These are phyloP conservation scores for Gouania willdenowi DNA, from an alignment of 2,797 vertebrate genomes.

Conservation along the genomic window DNA sequence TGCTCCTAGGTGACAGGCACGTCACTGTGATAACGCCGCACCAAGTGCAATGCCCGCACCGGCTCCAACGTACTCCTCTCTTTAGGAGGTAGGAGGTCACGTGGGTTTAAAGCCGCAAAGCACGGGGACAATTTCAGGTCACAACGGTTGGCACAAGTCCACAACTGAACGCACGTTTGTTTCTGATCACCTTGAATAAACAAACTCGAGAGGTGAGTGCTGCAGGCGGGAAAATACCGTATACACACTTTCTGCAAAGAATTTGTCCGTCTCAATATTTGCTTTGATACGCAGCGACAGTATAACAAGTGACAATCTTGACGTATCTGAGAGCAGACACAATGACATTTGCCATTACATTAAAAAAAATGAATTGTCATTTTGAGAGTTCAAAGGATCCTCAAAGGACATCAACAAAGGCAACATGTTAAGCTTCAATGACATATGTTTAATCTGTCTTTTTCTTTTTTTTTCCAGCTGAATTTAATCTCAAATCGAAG, in stretches of 20 bases:
- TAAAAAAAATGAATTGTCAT: conserved; percentile 67
- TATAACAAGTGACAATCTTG: conserved; percentile 53
- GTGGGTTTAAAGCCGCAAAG: conserved; percentile 28
- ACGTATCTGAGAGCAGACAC: conserved; percentile 58
- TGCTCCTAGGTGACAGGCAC: conserved; percentile 65
- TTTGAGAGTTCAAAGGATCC: conserved; percentile 56
- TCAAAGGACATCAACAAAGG: conserved; percentile 71
- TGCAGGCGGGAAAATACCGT: conserved; percentile 19
- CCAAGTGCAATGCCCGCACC: conserved; percentile 30
- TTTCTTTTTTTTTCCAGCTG: conserved; percentile 68
- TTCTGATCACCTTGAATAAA: conserved; percentile 25
- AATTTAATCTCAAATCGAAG: conserved; percentile 64
- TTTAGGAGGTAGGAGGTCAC: conserved; percentile 43
- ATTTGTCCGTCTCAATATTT: conserved; percentile 45
- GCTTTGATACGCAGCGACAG: conserved; percentile 57
- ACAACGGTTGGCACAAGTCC: conserved; percentile 19
- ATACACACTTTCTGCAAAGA: conserved; percentile 20
- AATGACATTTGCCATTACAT: conserved; percentile 68
- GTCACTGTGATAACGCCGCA: conserved; percentile 66
- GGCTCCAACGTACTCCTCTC: conserved; percentile 40
- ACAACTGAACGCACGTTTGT: conserved; percentile 39
- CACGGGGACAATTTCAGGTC: conserved; percentile 9
- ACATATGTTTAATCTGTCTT: conserved; percentile 73
- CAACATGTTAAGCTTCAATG: conserved; percentile 52
- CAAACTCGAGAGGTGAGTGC: conserved; percentile 15